Base-by-base conservation (phyloP, 92 coral and sea anemone species). In the Umimayanthus chanpuru region DNA sequence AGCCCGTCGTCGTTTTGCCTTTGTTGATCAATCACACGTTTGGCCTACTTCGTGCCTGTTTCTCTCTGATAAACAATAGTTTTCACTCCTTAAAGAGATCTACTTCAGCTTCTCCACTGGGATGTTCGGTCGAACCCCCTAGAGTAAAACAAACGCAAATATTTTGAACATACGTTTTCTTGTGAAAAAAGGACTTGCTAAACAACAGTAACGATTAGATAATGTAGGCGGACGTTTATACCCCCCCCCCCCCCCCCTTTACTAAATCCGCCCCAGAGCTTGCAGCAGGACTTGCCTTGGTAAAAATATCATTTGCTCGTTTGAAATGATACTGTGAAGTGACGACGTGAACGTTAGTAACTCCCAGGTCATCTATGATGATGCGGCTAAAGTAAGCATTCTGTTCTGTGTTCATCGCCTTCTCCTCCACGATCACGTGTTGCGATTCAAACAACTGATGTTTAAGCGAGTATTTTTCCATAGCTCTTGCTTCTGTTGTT, bases 381-480 rank as follows among this genome's bases (percentile, higher is more conserved):
- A 94, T 93, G 79, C 98, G 94, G 83, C 93, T 86, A 88, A 91
- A 92, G 86, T 95, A 95, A 29, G 94, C 96, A 88, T 95, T 95
- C 49, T 93, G 94, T 85, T 89, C 98, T 18, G 98, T 95, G 83
- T 86, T 91, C 56, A 80, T 56, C 29, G 98, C 96, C 55, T 88
- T 76, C 78, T 95, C 98, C 85, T 95, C 98, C 26, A 91, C 39
- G 44, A 93, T 93, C 21, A 91, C 78, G 79, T 92, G 90, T 50
- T 95, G 92, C 12, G 71, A 21, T 40, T 94, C 96, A 86, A 95
- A 77, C 2, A 95, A 82, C 26, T 71, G 82, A 81, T 93, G 92
- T 12, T 92, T 85, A 6, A 89, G 80, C 2, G 90, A 90, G 90
- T 83, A 87, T 36, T 85, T 86, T 72, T 88, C 89, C 96, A 95